phyloP scores from a whole-genome alignment of 1,140 invertebrate genomes.

The Drosophila ficusphila region DNA sequence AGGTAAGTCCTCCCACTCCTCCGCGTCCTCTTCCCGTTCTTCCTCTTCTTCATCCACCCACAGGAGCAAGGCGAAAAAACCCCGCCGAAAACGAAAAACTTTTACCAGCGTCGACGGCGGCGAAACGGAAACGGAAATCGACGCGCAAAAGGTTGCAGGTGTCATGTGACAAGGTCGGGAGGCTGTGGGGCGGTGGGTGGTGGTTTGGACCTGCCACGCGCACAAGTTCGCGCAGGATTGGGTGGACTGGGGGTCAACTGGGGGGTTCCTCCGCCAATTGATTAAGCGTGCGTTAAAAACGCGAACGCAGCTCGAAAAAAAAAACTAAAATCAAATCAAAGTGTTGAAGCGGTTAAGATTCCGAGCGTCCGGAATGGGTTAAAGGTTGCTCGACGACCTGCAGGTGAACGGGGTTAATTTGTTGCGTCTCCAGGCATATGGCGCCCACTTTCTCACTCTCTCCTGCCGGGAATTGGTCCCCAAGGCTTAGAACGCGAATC shows the following conservation, averaged over 20 bases:
- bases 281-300: slow-evolving; percentile 62
- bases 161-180: slow-evolving; percentile 74
- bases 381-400: slow-evolving; percentile 58
- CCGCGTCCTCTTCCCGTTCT: background rate
- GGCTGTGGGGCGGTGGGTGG: slow-evolving; percentile 8
- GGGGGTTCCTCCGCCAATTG: slow-evolving; percentile 43
- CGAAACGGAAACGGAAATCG: slow-evolving; percentile 79
- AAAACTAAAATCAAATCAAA: slow-evolving; percentile 73
- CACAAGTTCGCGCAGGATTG: slow-evolving; percentile 48
- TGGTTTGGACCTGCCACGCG: slow-evolving; percentile 16
- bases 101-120: slow-evolving; percentile 50
- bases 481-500: slow-evolving; percentile 70
- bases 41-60: slow-evolving; percentile 12
- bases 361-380: slow-evolving; percentile 26
- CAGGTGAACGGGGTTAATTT: slow-evolving; percentile 77
- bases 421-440: slow-evolving; percentile 75
- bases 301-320: slow-evolving; percentile 23
- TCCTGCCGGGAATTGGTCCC: slow-evolving; percentile 69
- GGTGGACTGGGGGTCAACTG: background rate
- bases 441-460: slow-evolving; percentile 8
- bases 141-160: slow-evolving; percentile 81
- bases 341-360: slow-evolving; percentile 79
- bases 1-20: slow-evolving; percentile 13
- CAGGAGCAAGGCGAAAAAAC: slow-evolving; percentile 35
- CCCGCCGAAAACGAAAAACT: slow-evolving; percentile 63